These are phyloP conservation scores for Neoarius graeffei DNA, from an alignment of 2,113 vertebrate genomes.

Conservation along the genomic window DNA sequence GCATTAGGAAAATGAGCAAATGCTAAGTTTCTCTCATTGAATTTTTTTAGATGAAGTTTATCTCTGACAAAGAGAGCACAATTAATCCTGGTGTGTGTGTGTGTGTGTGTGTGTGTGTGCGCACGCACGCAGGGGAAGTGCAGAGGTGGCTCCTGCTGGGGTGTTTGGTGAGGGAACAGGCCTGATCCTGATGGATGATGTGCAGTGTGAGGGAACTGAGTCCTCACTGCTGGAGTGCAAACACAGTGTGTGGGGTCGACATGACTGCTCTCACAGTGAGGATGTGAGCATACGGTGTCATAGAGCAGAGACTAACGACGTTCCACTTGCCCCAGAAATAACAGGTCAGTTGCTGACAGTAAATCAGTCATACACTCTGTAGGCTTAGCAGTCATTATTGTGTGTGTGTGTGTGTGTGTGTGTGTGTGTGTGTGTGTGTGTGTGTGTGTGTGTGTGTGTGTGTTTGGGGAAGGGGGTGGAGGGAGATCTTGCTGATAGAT, in stretches of 20 bases:
- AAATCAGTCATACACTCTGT: not conserved
- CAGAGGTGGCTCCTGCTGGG: constrained; percentile 68
- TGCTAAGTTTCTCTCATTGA: not conserved
- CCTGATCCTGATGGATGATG: constrained; percentile 85
- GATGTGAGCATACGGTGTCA: constrained; percentile 83
- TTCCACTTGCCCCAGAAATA: constrained; percentile 66
- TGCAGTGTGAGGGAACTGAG: constrained; percentile 81
- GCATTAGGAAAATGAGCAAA: not conserved
- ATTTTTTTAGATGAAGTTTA: not conserved
- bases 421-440: not conserved
- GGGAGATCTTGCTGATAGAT: constrained; percentile 14
- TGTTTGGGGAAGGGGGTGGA: not conserved
- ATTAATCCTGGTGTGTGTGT: not conserved
- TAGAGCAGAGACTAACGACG: constrained; percentile 69
- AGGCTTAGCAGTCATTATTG: not conserved
- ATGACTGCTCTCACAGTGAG: constrained; percentile 85
- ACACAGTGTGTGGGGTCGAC: constrained; percentile 85
- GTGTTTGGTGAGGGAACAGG: constrained; percentile 77
- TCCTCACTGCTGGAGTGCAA: constrained; percentile 82
- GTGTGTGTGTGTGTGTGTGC: constrained; percentile 17
- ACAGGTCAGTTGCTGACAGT: constrained; percentile 59
- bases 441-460: not conserved
- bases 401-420: constrained; percentile 3
- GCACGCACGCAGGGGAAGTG: constrained; percentile 72
- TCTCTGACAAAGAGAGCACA: not conserved